phyloP scores from a whole-genome alignment of 1,140 invertebrate species.

The Homalodisca vitripennis region DNA sequence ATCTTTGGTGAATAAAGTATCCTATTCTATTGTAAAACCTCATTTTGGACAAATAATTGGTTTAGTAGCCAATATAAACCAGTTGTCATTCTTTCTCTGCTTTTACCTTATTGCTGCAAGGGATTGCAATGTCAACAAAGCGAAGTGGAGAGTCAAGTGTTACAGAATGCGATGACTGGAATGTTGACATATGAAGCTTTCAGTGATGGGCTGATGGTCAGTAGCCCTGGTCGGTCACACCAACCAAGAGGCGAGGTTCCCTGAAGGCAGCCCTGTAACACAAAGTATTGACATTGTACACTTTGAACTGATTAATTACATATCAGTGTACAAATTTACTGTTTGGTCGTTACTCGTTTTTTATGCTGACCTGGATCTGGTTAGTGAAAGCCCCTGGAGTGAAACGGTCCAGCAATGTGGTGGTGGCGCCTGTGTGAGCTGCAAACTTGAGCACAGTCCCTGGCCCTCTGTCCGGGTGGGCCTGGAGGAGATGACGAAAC shows the following conservation, averaged over 20 bases:
- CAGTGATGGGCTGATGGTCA: constrained; percentile 98
- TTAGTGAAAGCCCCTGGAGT: constrained; percentile 99
- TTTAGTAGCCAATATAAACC: too few relatives aligned
- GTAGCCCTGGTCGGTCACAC: constrained; percentile 94
- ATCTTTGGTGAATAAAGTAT: too few relatives aligned
- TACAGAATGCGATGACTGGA: constrained; percentile 98
- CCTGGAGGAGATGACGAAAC: constrained; percentile 94
- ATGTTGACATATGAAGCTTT: constrained; percentile 99
- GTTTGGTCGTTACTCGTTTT: too few relatives aligned
- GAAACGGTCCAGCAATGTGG: constrained; percentile 98
- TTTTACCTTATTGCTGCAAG: constrained; percentile 95
- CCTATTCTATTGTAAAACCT: too few relatives aligned
- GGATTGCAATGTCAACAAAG: constrained; percentile 98
- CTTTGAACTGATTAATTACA: too few relatives aligned
- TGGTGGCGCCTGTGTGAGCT: constrained; percentile 95
- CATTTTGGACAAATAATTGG: too few relatives aligned
- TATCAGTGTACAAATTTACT: too few relatives aligned
- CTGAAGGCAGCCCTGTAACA: constrained; percentile 88
- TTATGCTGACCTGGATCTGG: constrained; percentile 72
- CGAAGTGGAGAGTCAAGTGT: constrained; percentile 93
- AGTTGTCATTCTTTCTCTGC: too few relatives aligned
- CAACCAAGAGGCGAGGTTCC: constrained; percentile 93
- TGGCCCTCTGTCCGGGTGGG: constrained; percentile 96
- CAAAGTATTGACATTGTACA: too few relatives aligned
- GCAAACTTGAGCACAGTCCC: constrained; percentile 98